Base-by-base conservation (phyloP, 2,888 invertebrate genomes). In the Hypena proboscidalis region DNA sequence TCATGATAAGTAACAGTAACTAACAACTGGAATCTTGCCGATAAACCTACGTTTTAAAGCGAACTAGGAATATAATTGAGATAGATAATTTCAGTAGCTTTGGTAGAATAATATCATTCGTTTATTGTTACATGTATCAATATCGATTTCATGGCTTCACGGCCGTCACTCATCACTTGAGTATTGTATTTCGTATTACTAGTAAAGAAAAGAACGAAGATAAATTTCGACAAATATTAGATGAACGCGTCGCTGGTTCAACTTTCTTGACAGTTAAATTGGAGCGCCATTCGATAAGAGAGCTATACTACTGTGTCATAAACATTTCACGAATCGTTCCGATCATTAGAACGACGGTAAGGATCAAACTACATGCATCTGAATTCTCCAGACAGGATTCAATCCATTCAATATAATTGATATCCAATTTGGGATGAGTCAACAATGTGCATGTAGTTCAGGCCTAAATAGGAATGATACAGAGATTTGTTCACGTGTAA, bases 41-140 rank as follows among this genome's bases (percentile, higher is more conserved):
- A 88, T 89, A 87, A 80, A 83, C 74, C 87, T 90, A 90, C 80
- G 67, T 79, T 82, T 84, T 89, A 89, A 89, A 90, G 89, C 89
- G 83, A 86, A 85, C 86, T 90, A 90, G 89, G 90, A 90, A 90
- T 90, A 89, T 78, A 80, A 81, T 83, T 88, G 88, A 90, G 87
- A 88, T 88, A 89, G 85, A 83, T 84, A 85, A 86, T 85, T 87
- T 88, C 87, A 85, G 83, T 84, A 85, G 80, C 90, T 90, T 90
- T 90, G 90, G 90, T 85, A 84, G 85, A 83, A 73, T 85, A 83
- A 84, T 84, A 86, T 85, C 81, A 82, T 83, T 73, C 53, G 65
- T 78, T 68, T 70, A 70, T 74, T 73, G 67, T 74, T 68, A 62
- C 58, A 58, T 65, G 67, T 65, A 58, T 63, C 67, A 58, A 64